A percentile compares a stretch with the other conserved stretches of the same genome.
Conservation (phyloP, 1,140 invertebrate species). For the Drosophila mojavensis region DNA sequence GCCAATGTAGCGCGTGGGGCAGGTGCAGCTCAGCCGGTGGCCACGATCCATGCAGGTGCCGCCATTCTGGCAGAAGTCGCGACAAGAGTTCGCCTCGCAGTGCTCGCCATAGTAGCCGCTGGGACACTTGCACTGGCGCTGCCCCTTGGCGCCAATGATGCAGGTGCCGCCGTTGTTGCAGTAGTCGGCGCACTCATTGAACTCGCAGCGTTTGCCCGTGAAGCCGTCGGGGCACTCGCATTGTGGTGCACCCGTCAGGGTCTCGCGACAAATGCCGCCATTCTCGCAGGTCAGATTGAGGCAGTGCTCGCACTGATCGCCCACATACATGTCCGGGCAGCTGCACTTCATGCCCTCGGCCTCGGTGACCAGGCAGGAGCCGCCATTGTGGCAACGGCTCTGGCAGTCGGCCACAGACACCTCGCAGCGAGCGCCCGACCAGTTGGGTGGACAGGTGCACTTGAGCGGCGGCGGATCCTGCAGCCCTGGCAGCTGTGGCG, state of each 20-base stretch:
- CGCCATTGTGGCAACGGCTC: slow-evolving; percentile 81
- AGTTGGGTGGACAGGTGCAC: slow-evolving; percentile 88
- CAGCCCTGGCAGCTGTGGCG: slow-evolving; percentile 64
- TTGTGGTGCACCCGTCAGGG: slow-evolving; percentile 78
- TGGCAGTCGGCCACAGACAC: slow-evolving; percentile 85
- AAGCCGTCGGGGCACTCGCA: slow-evolving; percentile 86
- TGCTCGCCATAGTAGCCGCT: slow-evolving; percentile 85
- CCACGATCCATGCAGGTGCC: slow-evolving; percentile 74
- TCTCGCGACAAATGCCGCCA: slow-evolving; percentile 81
- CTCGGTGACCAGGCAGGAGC: slow-evolving; percentile 69
- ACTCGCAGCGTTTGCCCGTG: slow-evolving; percentile 77
- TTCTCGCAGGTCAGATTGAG: slow-evolving; percentile 78
- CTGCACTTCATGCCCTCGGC: slow-evolving; percentile 76
- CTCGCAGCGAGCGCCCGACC: slow-evolving; percentile 89
- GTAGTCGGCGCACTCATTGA: slow-evolving; percentile 84
- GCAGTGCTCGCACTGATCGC: slow-evolving; percentile 83
- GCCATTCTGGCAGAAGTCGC: slow-evolving; percentile 86
- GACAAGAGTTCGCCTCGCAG: slow-evolving; percentile 86
- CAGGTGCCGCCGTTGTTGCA: slow-evolving; percentile 86
- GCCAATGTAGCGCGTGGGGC: slow-evolving; percentile 68
- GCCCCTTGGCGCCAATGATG: slow-evolving; percentile 76
- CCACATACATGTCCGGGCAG: slow-evolving; percentile 73
- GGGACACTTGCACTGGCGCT: slow-evolving; percentile 85
- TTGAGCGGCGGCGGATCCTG: slow-evolving; percentile 73
- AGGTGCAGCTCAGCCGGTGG: slow-evolving; percentile 62